phyloP scores from a whole-genome alignment of 2,888 invertebrate species.

The Drosophila planitibia region DNA sequence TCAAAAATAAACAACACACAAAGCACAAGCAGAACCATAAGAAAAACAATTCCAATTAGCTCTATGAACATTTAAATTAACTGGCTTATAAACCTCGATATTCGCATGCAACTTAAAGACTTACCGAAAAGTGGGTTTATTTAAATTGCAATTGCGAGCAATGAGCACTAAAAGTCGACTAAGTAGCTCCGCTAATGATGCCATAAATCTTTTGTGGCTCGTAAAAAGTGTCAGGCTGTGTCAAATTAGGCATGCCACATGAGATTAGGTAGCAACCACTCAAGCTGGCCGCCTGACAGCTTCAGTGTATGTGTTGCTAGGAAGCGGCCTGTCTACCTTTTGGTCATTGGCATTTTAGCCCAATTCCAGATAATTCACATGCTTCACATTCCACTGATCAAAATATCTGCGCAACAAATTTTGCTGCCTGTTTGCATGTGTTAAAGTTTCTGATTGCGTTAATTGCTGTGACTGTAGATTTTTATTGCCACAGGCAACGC shows the following conservation, averaged over 20 bases:
- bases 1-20: constrained; percentile 7
- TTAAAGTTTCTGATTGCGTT: constrained; percentile 43
- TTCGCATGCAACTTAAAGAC: constrained; percentile 51
- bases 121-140: constrained; percentile 53
- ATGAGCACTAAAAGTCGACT: constrained; percentile 17
- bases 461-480: constrained; percentile 32
- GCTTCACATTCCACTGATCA: constrained; percentile 57
- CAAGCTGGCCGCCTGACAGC: constrained; percentile 22
- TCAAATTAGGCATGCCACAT: constrained; percentile 63
- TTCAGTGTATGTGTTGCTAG: constrained; percentile 12
- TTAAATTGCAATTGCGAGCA: constrained; percentile 52
- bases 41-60: constrained; percentile 57
- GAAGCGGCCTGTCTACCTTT: constrained; percentile 15
- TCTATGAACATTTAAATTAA: constrained; percentile 61
- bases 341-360: constrained; percentile 53
- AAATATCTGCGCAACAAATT: constrained; percentile 33
- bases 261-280: constrained; percentile 25
- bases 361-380: constrained; percentile 48
- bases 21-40: constrained; percentile 10
- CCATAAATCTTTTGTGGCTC: constrained; percentile 65
- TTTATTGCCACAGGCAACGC: constrained; percentile 20
- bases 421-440: constrained; percentile 41
- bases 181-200: constrained; percentile 60
- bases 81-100: constrained; percentile 71
- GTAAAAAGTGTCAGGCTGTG: constrained; percentile 61